Evolutionary conservation across 2,797 vertebrate species (phyloP), one percentile per base, ranked within the genome.

Genomic region (Scleropages formosus): DNA sequence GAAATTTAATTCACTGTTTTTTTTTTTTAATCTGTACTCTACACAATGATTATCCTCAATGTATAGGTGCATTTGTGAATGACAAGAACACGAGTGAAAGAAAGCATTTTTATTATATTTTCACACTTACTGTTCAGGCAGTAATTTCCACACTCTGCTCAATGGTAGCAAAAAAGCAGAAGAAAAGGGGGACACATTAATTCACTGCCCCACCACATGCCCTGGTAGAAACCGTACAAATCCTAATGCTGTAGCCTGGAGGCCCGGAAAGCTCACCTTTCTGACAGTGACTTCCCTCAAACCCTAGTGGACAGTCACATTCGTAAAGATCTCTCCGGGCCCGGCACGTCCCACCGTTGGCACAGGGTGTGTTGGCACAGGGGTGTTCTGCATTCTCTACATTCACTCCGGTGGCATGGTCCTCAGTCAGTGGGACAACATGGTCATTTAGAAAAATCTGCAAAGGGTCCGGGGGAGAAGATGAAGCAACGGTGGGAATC

Each of bases 91-190:
- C 10, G 24, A 15, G 10, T 60, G 72, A 15, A 16, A 49, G 47
- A 53, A 76, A 51, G 1, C 15, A 0, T 44, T 13, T 6, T 4
- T 27, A 18, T 10, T 24, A 16, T 8, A n/a, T 27, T 74, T 2
- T 22, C 24, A 63, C 13, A 97, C 97, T 98, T 96, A 99, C 97
- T 95, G 89, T 98, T 98, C 81, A 96, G 88, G 91, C 96, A 99
- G 88, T 98, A 95, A 92, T 96, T 97, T 82, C 96, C 96, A 93
- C 96, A 99, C 81, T 97, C 97, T 99, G 91, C 80, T 89, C 85
- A 93, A 87, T 85, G 84, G 87, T 92, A 92, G 87, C 88, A 81
- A 81, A 80, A 46, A 75, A 80, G 79, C 65, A 80, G 66, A 76
- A 63, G 78, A 77, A 75, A 73, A 86, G 76, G 84, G 60, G 44